phyloP scores from a whole-genome alignment of 2,888 invertebrate genomes.

The Epinotia nisella region DNA sequence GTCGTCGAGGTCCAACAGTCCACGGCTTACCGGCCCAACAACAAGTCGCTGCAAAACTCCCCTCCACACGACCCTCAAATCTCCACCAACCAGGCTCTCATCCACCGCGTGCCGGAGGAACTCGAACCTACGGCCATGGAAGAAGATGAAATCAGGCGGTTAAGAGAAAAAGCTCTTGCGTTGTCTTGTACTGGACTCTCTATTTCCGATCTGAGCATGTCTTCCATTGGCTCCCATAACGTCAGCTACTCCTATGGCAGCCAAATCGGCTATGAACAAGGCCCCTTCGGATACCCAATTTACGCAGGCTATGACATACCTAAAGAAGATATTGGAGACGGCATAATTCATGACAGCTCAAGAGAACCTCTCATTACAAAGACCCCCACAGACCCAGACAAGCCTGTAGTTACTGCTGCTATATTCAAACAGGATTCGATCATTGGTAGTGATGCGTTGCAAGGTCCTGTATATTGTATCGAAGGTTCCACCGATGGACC shows the following conservation, averaged over 20 bases:
- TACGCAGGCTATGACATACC: slow-evolving; percentile 85
- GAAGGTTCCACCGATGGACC: slow-evolving; percentile 83
- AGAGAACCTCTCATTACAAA: slow-evolving; percentile 80
- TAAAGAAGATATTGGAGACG: slow-evolving; percentile 67
- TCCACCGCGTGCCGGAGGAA: slow-evolving; percentile 77
- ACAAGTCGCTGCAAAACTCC: slow-evolving; percentile 66
- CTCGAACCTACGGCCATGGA: slow-evolving; percentile 64
- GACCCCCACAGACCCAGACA: slow-evolving; percentile 81
- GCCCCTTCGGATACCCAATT: slow-evolving; percentile 88
- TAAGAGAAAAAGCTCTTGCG: slow-evolving; percentile 77
- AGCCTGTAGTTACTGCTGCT: slow-evolving; percentile 89
- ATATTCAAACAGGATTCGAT: slow-evolving; percentile 87
- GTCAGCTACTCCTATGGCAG: slow-evolving; percentile 92
- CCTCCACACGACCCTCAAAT: slow-evolving; percentile 75
- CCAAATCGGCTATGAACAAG: slow-evolving; percentile 90
- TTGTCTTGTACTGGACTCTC: slow-evolving; percentile 90
- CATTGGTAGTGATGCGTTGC: slow-evolving; percentile 74
- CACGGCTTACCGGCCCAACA: slow-evolving; percentile 70
- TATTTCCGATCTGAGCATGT: slow-evolving; percentile 91
- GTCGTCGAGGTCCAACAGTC: slow-evolving; percentile 88
- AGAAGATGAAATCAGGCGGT: slow-evolving; percentile 69
- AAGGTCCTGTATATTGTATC: slow-evolving; percentile 78
- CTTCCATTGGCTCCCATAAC: slow-evolving; percentile 88
- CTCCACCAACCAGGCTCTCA: slow-evolving; percentile 79
- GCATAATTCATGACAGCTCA: slow-evolving; percentile 73